Evolutionary conservation across 2,888 invertebrate species (phyloP), one percentile per base, ranked within the genome.

Genomic region (Tipula lateralis): DNA sequence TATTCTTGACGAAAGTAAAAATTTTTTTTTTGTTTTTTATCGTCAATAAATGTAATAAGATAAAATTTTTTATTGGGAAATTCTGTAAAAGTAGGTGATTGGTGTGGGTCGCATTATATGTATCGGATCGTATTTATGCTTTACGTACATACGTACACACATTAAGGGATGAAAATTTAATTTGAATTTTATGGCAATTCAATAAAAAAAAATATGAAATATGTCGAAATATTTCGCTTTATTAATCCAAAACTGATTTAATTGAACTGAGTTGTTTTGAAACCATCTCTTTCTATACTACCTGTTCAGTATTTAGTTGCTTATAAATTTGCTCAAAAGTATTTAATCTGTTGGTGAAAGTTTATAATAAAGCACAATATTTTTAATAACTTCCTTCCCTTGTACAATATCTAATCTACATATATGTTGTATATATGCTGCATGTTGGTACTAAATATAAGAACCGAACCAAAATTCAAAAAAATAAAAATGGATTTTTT

Each of bases 161-260:
- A 24, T 24, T 66, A 66, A 66, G 66, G 12, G 24, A 66, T 66
- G 24, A 4, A 66, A 66, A 66, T 24, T 66, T 66, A 66, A 66
- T 66, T 66, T 66, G 24, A 66, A 66, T 66, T 66, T 66, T 66
- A 66, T 66, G 66, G 66, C 66, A 66, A 66, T 66, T 66, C 66
- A 24, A 66, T 66, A 66, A 66, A 66, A 66, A 36, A 36, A 32
- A 32, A 32, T 32, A 32, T 36, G 36, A 7, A 12, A 36, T 1
- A 44, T 16, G 4, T 16, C 66, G 24, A 13, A 66, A 66, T 24
- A 19, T 66, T 66, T 39, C n/a, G 1, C 24, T 66, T 24, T 24
- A 1, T 2, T 66, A 2, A 24, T 66, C 24, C 24, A 44, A 44
- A 44, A 44, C 16, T 44, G 44, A 44, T 44, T 44, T 44, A 44